Conservation (phyloP, 2,797 vertebrate genomes). For the Eleutherodactylus coqui region DNA sequence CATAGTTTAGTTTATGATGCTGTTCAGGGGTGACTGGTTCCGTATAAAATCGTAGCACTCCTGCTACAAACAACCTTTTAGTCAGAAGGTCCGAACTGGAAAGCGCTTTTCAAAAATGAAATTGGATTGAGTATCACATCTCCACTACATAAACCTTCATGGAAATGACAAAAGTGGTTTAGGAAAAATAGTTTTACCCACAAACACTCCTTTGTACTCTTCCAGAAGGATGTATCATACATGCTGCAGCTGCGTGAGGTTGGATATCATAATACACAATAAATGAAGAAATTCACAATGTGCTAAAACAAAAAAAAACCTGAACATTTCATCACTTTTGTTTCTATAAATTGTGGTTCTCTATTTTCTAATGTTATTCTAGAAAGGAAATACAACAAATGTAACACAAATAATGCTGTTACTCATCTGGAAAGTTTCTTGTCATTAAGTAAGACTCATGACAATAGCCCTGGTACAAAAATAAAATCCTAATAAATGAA, state of each 20-base stretch:
- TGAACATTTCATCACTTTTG: neutral
- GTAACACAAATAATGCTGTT: constrained; percentile 33
- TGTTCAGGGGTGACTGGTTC: no score
- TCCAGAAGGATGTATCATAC: neutral
- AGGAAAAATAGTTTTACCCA: neutral
- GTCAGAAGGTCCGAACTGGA: neutral
- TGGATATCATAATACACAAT: neutral
- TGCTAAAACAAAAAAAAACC: neutral
- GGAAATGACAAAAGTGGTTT: neutral
- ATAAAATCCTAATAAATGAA: no score
- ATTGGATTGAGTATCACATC: neutral
- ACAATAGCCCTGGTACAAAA: constrained; percentile 51
- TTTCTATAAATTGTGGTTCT: neutral
- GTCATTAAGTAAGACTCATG: constrained; percentile 38
- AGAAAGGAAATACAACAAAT: constrained; percentile 15
- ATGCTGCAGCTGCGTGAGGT: neutral
- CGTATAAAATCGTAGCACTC: no score
- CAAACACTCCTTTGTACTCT: neutral
- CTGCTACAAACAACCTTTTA: no score
- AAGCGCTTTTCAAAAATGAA: neutral
- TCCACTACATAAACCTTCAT: neutral
- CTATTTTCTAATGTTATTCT: neutral
- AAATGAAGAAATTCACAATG: neutral
- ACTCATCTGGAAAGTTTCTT: constrained; percentile 64
- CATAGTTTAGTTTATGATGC: no score